A percentile compares a stretch with the other conserved stretches of the same genome.
Conservation (phyloP, 2,113 vertebrate species). For the Elaphurus davidianus region DNA sequence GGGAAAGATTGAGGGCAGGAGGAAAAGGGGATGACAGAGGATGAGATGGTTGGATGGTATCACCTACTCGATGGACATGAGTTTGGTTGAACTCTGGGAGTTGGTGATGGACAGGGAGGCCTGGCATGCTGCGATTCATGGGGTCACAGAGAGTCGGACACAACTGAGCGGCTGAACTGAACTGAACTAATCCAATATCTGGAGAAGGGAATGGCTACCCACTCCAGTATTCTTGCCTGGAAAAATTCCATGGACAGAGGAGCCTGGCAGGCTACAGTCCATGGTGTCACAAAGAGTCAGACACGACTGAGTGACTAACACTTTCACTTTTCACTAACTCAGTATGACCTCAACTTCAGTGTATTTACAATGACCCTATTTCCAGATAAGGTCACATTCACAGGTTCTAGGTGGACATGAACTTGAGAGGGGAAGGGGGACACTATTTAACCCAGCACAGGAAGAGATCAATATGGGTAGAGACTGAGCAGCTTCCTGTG, state of each 20-base stretch:
- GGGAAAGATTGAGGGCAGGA: not conserved
- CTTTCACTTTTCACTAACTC: not conserved
- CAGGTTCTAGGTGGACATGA: not conserved
- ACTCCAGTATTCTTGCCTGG: not conserved
- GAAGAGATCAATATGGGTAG: not conserved
- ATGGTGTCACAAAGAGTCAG: not conserved
- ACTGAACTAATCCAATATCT: not conserved
- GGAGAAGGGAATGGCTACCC: not conserved
- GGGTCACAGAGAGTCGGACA: not conserved
- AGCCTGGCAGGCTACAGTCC: not conserved
- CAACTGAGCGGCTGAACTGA: rapidly evolving
- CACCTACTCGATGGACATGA: not conserved
- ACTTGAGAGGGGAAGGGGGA: not conserved
- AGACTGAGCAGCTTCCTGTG: not conserved
- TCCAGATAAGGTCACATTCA: not conserved
- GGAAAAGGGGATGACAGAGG: not conserved
- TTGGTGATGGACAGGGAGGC: not conserved
- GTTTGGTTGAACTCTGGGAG: not conserved
- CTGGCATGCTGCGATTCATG: not conserved
- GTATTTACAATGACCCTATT: not conserved
- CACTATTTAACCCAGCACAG: not conserved
- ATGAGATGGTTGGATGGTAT: not conserved
- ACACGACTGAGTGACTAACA: not conserved
- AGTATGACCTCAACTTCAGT: not conserved
- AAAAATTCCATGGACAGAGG: not conserved